A percentile compares a stretch with the other conserved stretches of the same genome.
These are phyloP conservation scores for Lobophora halterata DNA, from an alignment of 2,888 invertebrate species.

Conservation along the genomic window DNA sequence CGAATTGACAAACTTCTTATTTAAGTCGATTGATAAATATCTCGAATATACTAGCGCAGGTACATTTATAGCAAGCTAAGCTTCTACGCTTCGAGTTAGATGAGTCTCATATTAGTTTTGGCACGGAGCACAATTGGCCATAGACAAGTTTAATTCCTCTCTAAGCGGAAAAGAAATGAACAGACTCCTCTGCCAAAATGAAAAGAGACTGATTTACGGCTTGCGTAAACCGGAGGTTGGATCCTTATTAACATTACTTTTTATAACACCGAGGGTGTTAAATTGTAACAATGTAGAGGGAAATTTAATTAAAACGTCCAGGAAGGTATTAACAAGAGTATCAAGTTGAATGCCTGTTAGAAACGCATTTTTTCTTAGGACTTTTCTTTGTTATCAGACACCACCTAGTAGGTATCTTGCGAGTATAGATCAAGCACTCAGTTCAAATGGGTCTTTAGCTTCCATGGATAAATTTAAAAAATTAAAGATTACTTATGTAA, in stretches of 20 bases:
- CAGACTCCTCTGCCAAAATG: slow-evolving; percentile 70
- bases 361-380: slow-evolving; percentile 37
- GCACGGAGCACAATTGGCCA: slow-evolving; percentile 55
- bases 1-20: too few relatives aligned
- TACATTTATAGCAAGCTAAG: slow-evolving; percentile 4
- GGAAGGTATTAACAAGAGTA: slow-evolving; percentile 65
- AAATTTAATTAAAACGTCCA: slow-evolving; percentile 76
- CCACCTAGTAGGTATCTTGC: neutral
- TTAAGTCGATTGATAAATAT: too few relatives aligned
- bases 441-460: too few relatives aligned
- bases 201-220: slow-evolving; percentile 75
- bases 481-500: too few relatives aligned
- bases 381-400: slow-evolving; percentile 29
- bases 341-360: slow-evolving; percentile 56
- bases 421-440: too few relatives aligned
- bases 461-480: too few relatives aligned
- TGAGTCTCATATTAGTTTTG: slow-evolving; percentile 47
- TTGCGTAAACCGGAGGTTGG: slow-evolving; percentile 63
- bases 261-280: slow-evolving; percentile 70
- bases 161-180: slow-evolving; percentile 68
- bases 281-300: slow-evolving; percentile 73
- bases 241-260: slow-evolving; percentile 78
- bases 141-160: slow-evolving; percentile 70
- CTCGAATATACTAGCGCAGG: neutral
- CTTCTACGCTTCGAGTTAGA: slow-evolving; percentile 11